Evolutionary conservation across 2,888 invertebrate species (phyloP), one percentile per base, ranked within the genome.

Genomic region (Gerris lacustris): DNA sequence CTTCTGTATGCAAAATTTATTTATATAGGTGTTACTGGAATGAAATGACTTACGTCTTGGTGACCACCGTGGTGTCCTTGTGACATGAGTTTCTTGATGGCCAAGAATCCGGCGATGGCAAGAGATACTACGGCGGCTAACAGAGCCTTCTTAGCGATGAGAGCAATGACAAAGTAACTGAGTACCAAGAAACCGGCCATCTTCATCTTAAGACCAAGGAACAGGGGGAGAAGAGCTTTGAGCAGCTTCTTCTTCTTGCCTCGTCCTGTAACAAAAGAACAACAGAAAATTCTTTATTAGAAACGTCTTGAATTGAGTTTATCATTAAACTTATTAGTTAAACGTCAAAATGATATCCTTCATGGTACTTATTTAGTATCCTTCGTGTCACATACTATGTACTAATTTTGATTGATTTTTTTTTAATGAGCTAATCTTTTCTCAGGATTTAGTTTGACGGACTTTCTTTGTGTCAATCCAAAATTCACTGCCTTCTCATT

Each of bases 141-240:
- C 75, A 87, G 80, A 69, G 87, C 87, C 78, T 87, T 87, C 81
- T 87, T 87, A 76, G 87, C 87, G 76, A 87, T 79, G 73, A 87
- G 79, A 67, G 84, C 83, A 74, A 86, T 82, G 68, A 82, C 84
- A 78, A 87, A 82, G 79, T 85, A 84, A 44, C 84, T 81, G 69
- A 86, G 80, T 66, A 84, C 81, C 63, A 82, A 82, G 71, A 87
- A 79, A 5, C 82, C 80, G 66, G 83, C 84, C 73, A 86, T 78
- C 78, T 87, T 87, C 76, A 85, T 80, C 79, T 86, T 86, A 67
- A 86, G 81, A 45, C 83, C 84, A 76, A 86, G 77, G 72, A 87
- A 78, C 71, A 87, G 79, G 31, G 87, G 86, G 73, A 86, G 77
- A 67, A 87, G 77, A 75, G 83, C 81, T 78, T 83, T 83, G 75